Conservation (phyloP, 2,797 vertebrate species). For the Phaenicophaeus curvirostris region DNA sequence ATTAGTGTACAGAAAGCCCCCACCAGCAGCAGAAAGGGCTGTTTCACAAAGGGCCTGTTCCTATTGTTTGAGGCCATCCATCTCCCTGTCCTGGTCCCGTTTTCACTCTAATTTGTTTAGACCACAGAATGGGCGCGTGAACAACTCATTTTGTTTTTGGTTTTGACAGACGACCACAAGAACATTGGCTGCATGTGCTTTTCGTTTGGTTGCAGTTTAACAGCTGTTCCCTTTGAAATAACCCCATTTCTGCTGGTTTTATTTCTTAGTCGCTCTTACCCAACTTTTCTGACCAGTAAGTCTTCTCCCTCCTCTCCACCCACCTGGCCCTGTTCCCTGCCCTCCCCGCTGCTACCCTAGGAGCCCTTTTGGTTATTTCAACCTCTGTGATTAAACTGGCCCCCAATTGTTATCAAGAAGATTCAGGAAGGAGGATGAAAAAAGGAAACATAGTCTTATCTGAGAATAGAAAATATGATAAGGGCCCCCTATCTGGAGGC, state of each 20-base stretch:
- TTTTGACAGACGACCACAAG: conserved; percentile 26
- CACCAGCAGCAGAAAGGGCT: conserved; percentile 4
- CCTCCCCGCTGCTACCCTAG: conserved; percentile 18
- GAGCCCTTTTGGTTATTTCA: conserved; percentile 71
- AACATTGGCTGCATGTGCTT: conserved; percentile 55
- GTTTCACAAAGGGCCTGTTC: conserved; percentile 4
- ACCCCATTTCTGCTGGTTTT: conserved; percentile 56
- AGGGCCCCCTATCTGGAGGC: conserved; percentile 74
- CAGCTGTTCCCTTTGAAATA: conserved; percentile 71
- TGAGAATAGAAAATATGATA: conserved; percentile 77
- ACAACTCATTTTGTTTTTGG: conserved; percentile 36
- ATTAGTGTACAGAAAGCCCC: background rate
- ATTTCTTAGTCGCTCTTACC: conserved; percentile 52
- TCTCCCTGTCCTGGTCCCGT: conserved; percentile 27
- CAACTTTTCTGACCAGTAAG: conserved; percentile 31
- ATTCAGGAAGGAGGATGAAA: conserved; percentile 77
- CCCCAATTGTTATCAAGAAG: conserved; percentile 75
- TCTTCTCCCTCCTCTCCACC: conserved; percentile 40
- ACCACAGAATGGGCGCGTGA: conserved; percentile 21
- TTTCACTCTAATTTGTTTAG: conserved; percentile 64
- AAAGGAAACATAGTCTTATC: conserved; percentile 79
- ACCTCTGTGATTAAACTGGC: conserved; percentile 69
- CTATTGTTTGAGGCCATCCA: conserved; percentile 50
- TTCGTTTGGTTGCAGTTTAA: conserved; percentile 54
- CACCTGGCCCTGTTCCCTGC: conserved; percentile 17